Evolutionary conservation across 2,888 invertebrate genomes (phyloP).

Genomic region (Ditula angustiorana): DNA sequence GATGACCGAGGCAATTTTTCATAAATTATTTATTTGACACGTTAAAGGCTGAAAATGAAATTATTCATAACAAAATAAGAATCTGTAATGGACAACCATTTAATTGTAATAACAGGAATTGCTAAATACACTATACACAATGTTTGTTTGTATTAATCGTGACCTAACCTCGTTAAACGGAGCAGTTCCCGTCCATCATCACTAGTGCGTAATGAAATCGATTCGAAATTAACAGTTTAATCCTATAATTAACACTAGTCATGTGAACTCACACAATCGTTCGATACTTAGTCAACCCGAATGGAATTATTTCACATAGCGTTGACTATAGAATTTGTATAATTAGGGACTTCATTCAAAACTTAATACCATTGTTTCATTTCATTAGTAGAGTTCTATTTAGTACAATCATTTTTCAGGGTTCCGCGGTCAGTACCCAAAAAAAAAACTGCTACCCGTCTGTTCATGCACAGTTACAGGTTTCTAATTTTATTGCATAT

Average conservation of each 20-base stretch:
- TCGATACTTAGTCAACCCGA: slow-evolving; percentile 12
- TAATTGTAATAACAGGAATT: neutral
- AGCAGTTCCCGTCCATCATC: neutral
- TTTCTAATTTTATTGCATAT: no score
- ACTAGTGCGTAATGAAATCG: neutral
- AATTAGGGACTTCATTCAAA: neutral
- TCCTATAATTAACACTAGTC: slow-evolving; percentile 29
- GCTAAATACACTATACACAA: no score
- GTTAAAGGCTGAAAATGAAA: slow-evolving; percentile 10
- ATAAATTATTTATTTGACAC: slow-evolving; percentile 39
- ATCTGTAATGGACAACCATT: neutral
- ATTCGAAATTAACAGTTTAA: slow-evolving; percentile 8
- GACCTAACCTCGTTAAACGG: neutral
- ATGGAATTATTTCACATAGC: slow-evolving; percentile 1
- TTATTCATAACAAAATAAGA: neutral
- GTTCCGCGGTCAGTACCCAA: no score
- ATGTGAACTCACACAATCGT: slow-evolving; percentile 10
- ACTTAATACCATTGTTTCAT: neutral
- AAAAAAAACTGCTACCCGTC: no score
- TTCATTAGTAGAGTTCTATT: neutral
- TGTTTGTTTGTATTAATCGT: neutral
- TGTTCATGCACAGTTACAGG: no score
- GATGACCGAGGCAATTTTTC: slow-evolving; percentile 63
- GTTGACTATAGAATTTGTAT: slow-evolving; percentile 5
- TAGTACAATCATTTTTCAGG: neutral